Base-by-base conservation (phyloP, 2,797 vertebrate species). In the Gymnocypris eckloni region DNA sequence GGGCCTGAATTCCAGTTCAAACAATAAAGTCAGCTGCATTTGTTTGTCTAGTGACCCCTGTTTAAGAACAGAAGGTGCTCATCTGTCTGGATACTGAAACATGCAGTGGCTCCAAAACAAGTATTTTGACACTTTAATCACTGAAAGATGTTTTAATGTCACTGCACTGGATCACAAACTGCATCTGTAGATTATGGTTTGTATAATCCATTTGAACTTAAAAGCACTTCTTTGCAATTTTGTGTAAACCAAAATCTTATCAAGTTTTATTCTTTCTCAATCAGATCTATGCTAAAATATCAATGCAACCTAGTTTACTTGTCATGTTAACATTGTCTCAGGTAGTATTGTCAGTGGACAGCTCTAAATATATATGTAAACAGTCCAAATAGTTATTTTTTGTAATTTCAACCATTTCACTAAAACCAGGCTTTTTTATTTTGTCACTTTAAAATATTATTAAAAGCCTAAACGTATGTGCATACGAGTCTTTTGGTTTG, bases 21-120 rank as follows among this genome's bases (percentile, higher is more conserved):
- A 87, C 72, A 85, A 85, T 78, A 22, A 73, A 69, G 69, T 73
- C 84, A 72, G 52, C 54, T 85, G 84, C 67, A 7, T 66, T 12
- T 73, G 69, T 41, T 33, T 85, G 52, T 85, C 3, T 52, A 28
- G 41, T 22, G n/a, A 54, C 64, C 66, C 50, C 33, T 41, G 4
- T 41, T 45, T 11, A 33, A 13, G 15, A 41, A 59, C 52, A 75
- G 37, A 66, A 20, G 83, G 33, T 41, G 20, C 39, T 79, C 50
- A 52, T 84, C 73, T 79, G 75, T 70, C 83, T 16, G 22, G 10
- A 45, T 4, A 43, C 45, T 52, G 9, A 59, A 28, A 43, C 56
- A 37, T 73, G 22, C 59, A 20, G 33, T 2, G 11, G 43, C 43
- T 59, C 28, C 50, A 28, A 18, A 64, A 12, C 2, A 16, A 12